Percentiles rank a stretch among this genome's conserved stretches.
phyloP scores from a whole-genome alignment of 2,113 vertebrate genomes.

The Antigone vipio region DNA sequence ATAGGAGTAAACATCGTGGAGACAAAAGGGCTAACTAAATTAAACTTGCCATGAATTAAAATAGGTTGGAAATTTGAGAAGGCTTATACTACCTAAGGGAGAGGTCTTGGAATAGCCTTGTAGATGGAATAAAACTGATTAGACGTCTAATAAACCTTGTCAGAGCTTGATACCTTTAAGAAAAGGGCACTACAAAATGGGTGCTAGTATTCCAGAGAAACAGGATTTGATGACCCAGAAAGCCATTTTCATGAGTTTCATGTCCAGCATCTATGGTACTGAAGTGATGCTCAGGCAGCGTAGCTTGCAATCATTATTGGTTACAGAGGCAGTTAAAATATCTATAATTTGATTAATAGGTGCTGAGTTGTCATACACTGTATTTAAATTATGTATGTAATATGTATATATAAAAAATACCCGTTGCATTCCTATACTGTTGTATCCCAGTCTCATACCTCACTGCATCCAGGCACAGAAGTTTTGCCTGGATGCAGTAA shows the following conservation, averaged over 20 bases:
- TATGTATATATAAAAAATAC: neutral
- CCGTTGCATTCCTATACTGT: fast-evolving
- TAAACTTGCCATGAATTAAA: neutral
- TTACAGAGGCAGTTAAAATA: neutral
- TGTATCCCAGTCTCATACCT: neutral
- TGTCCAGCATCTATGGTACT: neutral
- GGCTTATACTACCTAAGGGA: neutral
- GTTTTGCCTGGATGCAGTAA: neutral
- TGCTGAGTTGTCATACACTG: neutral
- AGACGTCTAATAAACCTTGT: neutral
- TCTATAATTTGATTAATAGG: neutral
- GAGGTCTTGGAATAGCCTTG: neutral
- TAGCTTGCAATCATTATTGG: neutral
- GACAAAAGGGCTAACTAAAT: neutral
- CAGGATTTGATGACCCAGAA: neutral
- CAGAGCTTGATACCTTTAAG: neutral
- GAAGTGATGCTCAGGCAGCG: neutral
- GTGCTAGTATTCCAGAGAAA: neutral
- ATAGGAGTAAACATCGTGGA: neutral
- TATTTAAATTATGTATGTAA: neutral
- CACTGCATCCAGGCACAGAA: neutral
- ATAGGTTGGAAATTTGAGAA: neutral
- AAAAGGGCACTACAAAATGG: neutral
- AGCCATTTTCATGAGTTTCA: neutral
- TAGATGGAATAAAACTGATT: neutral